A percentile compares a stretch with the other conserved stretches of the same genome.
phyloP scores from a whole-genome alignment of 2,888 invertebrate genomes.

The Philonicus albiceps region DNA sequence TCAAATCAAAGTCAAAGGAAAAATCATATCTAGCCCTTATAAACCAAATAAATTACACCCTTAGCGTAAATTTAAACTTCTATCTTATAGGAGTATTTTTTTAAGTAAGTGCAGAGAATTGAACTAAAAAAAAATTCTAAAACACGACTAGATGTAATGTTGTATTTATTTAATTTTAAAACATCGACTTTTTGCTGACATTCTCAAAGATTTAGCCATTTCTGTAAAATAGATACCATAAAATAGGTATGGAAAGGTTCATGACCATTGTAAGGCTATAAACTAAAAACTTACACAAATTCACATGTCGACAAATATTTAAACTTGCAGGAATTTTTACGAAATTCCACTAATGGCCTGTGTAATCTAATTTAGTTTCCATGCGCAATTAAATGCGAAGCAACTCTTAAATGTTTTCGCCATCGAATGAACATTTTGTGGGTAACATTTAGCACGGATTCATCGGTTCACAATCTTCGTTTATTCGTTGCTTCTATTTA shows the following conservation, averaged over 20 bases:
- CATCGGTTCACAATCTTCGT: background rate
- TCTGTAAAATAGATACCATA: background rate
- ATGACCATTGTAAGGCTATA: background rate
- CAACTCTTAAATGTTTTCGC: background rate
- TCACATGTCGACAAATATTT: background rate
- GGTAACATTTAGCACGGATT: background rate
- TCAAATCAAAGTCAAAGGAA: too few species aligned
- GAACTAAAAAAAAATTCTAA: too few species aligned
- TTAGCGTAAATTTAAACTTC: too few species aligned
- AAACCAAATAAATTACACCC: too few species aligned
- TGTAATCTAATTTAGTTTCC: background rate
- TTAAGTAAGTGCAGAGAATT: too few species aligned
- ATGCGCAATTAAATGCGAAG: background rate
- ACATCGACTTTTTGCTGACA: background rate
- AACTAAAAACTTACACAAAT: background rate
- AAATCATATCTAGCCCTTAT: too few species aligned
- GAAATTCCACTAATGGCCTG: background rate
- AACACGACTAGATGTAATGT: too few species aligned
- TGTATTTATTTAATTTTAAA: too few species aligned
- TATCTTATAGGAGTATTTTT: too few species aligned
- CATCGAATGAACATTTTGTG: background rate
- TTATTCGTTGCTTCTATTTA: background rate
- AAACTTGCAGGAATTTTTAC: background rate
- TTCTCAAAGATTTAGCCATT: background rate
- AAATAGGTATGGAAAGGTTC: background rate